Base-by-base conservation (phyloP, 2,113 vertebrate genomes). In the Rhynchomys soricoides region DNA sequence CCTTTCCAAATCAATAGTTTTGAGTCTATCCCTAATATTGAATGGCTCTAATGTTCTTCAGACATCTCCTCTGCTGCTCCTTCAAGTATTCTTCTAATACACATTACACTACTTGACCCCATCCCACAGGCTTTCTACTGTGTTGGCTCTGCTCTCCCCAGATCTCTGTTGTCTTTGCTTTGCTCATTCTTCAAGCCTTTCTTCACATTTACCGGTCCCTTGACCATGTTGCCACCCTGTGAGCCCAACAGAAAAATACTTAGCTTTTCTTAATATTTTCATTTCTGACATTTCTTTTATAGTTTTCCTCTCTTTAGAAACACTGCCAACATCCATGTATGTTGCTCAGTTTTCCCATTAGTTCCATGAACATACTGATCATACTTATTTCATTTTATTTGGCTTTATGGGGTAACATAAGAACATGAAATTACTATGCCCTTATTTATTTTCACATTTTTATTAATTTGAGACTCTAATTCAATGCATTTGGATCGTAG, bases 161-260 rank as follows among this genome's bases (percentile, higher is more conserved):
- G 17, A 48, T 34, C 7, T 55, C 70, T 85, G 64, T 62, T 59
- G 11, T 92, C 19, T 43, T 12, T 78, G 10, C 77, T 91, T 11
- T 43, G 31, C 7, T 52, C 26, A 52, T 57, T 68, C 82, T 43
- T 73, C 64, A 59, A 29, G 45, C 34, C 3, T 55, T 8, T 34
- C 31, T 66, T 90, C 75, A 96, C n/a, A 11, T 6, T 79, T 52
- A 88, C 12, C 3, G 13, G 43, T 79, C 62, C 7, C 89, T 68
- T 11, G 22, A 24, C 26, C 5, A 0, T 7, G 0, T 13, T 59
- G 48, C 43, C 21, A 43, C 34, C 15, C 0, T 13, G 13, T 22
- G 21, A 85, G 21, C 3, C 59, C 73, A 82, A 43, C 6, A 82
- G 74, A 87, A 71, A 45, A 3, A 64, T n/a, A 31, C 31, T 71